Percentiles rank a stretch among this genome's conserved stretches.
Evolutionary conservation across 2,888 invertebrate genomes (phyloP).

Genomic region (Erebia epiphron): DNA sequence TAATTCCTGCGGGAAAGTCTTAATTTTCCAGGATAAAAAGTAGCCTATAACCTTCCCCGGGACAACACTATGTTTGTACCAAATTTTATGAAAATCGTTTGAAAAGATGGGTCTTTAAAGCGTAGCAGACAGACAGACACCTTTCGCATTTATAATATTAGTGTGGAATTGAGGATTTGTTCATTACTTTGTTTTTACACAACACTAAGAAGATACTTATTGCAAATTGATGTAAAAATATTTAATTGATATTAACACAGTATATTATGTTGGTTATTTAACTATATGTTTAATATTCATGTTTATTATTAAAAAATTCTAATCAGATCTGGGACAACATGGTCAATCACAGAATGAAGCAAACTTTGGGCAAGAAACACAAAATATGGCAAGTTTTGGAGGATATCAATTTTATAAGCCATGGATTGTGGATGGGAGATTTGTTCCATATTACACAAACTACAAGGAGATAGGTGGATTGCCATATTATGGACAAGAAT

Average conservation of each 20-base stretch:
- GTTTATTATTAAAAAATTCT: conserved; percentile 5
- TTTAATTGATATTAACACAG: neutral
- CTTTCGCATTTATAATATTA: no score
- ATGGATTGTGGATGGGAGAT: neutral
- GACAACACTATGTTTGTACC: no score
- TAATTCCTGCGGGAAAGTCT: no score
- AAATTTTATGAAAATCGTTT: no score
- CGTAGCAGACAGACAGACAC: no score
- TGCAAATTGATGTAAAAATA: neutral
- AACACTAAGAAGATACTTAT: no score
- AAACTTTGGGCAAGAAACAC: conserved; percentile 11
- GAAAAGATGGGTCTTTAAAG: no score
- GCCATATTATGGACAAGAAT: neutral
- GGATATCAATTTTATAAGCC: conserved; percentile 10
- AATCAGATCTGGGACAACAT: conserved; percentile 13
- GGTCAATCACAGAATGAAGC: conserved; percentile 3
- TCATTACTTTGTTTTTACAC: no score
- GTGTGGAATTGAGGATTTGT: no score
- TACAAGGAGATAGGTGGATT: neutral
- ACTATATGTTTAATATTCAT: neutral
- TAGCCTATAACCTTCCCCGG: no score
- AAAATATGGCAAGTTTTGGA: neutral
- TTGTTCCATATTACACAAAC: conserved; percentile 1
- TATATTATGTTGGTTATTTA: neutral
- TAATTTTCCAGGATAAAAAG: no score